Base-by-base conservation (phyloP, 2,888 invertebrate genomes). In the Schizotus pectinicornis region DNA sequence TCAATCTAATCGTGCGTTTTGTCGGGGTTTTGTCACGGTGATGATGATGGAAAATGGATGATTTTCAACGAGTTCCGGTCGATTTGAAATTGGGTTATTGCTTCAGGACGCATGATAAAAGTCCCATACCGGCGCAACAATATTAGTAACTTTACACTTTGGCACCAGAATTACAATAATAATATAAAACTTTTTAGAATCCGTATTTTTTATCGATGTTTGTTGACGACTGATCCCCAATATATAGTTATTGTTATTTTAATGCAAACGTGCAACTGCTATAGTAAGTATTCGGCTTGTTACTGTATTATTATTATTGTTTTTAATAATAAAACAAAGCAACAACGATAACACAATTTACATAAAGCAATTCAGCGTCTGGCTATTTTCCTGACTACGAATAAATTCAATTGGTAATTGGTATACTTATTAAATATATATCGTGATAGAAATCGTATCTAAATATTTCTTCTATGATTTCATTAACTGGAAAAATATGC, bases 111-210 rank as follows among this genome's bases (percentile, higher is more conserved):
- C 46, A 11, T 37, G 62, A 57, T 63, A 53, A 30, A 58, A 62
- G 64, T 64, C 68, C 68, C 67, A 68, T 70, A 68, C 50, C 65
- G 65, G 66, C 70, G 67, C 67, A 69, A 68, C 71, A 69, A 65
- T 71, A 22, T 75, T 76, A 77, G 76, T 77, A 77, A 78, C 78
- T 77, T 71, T 71, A 71, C 67, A 70, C 68, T 79, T 79, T 79
- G 79, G 79, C 79, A 79, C 79, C 79, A 76, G 78, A 75, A 75
- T 76, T 77, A 71, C 69, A 71, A 69, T 75, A 69, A 68, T 63
- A 71, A 73, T 69, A 70, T 63, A 67, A 72, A 72, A 72, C 72
- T 72, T 75, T 78, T 76, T 78, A 78, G 76, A 79, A 78, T 78
- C 74, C 71, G 64, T 64, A 69, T 64, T 71, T 72, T 72, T 69